Evolutionary conservation across 2,113 vertebrate species (phyloP), one percentile per base, ranked within the genome.

Genomic region (Cochlearius cochlearius): DNA sequence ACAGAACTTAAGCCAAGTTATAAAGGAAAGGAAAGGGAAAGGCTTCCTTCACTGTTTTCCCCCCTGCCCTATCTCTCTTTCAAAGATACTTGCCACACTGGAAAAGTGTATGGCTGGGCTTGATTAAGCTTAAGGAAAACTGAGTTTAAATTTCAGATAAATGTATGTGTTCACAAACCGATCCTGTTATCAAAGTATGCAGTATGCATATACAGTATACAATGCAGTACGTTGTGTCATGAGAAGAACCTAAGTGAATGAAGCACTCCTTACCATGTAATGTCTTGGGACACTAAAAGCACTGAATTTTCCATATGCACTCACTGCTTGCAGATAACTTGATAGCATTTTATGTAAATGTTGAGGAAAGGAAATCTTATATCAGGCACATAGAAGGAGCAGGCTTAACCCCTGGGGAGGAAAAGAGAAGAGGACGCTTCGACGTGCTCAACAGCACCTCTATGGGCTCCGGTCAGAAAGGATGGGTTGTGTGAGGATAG

Each of bases 101-200:
- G 18, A 62, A 73, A 7, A 56, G 5, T 26, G 7, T 38, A 5
- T 45, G 12, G 8, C 30, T 63, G 5, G 45, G 13, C 43, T 71
- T 79, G 66, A 71, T 29, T 72, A 78, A 62, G 27, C 13, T 15
- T 53, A 39, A 60, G 11, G 53, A 92, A 49, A 72, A 29, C 10
- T 27, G 29, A 68, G 3, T 52, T 80, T 52, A 41, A 29, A 68
- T 88, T 67, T 82, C 13, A 38, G 12, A 34, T 52, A 26, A 77
- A 66, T 1, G 0, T 3, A 7, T 23, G 2, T 49, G 3, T 79
- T 68, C 2, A 3, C 32, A 50, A n/a, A 26, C 38, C 63, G 63
- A 30, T 20, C 15, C 18, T 58, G 13, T 29, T 84, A 29, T 32
- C 29, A 26, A 36, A 4, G 19, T 59, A 64, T 86, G 21, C 22